Base-by-base conservation (phyloP, 1,140 invertebrate genomes). In the Gryon sp. region DNA sequence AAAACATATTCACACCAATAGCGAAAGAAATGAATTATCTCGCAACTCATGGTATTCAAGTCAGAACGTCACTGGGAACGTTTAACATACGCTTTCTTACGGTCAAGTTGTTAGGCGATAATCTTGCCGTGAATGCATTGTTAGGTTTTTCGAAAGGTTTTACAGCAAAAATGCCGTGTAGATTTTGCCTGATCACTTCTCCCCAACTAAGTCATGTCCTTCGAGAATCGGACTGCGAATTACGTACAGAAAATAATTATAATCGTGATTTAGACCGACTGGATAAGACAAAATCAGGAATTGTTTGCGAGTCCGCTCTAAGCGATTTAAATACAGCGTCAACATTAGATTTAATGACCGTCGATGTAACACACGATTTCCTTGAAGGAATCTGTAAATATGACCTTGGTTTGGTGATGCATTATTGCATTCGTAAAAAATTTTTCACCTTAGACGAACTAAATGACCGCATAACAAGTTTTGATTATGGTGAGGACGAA, bases 161-260 rank as follows among this genome's bases (percentile, higher is more conserved):
- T 20, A 12, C 11, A 28, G 8, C 43, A 6, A 38, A 48, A 15
- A 12, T 48, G 14, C n/a, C 26, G 0, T 52, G 60, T 16, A 24
- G 45, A 28, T 65, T 65, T 52, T 65, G 60, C 20, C 52, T 52
- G 15, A 65, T 12, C 9, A 0, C 8, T 15, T 30, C 1, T 28
- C 16, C 14, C 0, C 1, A 50, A 18, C 11, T 65, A 9, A 41
- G 9, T 30, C 15, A n/a, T n/a, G 11, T 32, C 16, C 30, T 50
- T 0, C 14, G 30, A 1, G 60, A 50, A 52, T 50, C 36, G 2
- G 28, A 52, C n/a, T 65, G 62, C 18, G 15, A 11, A 15, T 52
- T 65, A 30, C 62, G 36, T 1, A 65, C 62, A 11, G 26, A 52
- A 52, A 26, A 52, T 45, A 65, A 22, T 26, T 65, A 52, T 18